phyloP scores from a whole-genome alignment of 2,797 vertebrate species.

The Trichosurus vulpecula region DNA sequence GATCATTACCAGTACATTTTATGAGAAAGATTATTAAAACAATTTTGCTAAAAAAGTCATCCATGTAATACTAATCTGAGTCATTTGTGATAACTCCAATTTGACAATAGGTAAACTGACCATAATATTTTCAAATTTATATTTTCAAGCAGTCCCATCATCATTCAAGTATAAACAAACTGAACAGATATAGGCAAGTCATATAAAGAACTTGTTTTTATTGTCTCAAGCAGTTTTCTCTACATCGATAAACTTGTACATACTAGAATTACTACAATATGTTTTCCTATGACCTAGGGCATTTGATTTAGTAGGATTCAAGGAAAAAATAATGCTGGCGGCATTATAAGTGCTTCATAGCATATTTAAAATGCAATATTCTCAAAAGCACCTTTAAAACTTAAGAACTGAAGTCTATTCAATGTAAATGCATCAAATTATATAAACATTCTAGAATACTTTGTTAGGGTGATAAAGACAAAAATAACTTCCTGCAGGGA shows the following conservation, averaged over 20 bases:
- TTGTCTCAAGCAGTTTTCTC: constrained; percentile 30
- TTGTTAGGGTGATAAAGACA: constrained; percentile 15
- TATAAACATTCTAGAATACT: background rate
- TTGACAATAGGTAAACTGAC: background rate
- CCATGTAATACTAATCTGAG: constrained; percentile 9
- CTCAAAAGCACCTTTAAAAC: constrained; percentile 37
- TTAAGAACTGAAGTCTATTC: constrained; percentile 43
- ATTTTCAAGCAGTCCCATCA: background rate
- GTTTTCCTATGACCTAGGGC: constrained; percentile 10
- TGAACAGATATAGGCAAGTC: constrained; percentile 36
- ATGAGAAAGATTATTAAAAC: constrained; percentile 53
- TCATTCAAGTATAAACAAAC: constrained; percentile 35
- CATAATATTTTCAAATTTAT: constrained; percentile 8
- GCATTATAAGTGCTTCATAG: background rate
- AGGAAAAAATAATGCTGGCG: background rate
- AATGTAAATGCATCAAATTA: background rate
- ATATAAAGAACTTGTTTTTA: constrained; percentile 6
- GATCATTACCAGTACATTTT: constrained; percentile 15
- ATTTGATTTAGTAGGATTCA: background rate
- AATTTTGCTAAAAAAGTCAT: constrained; percentile 22
- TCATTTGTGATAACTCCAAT: background rate
- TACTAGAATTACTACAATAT: constrained; percentile 1
- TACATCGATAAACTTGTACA: background rate
- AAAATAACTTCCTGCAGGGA: constrained; percentile 20
- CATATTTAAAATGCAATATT: constrained; percentile 32